These are phyloP conservation scores for Ectobius pallidus DNA, from an alignment of 2,888 invertebrate species.

Conservation along the genomic window DNA sequence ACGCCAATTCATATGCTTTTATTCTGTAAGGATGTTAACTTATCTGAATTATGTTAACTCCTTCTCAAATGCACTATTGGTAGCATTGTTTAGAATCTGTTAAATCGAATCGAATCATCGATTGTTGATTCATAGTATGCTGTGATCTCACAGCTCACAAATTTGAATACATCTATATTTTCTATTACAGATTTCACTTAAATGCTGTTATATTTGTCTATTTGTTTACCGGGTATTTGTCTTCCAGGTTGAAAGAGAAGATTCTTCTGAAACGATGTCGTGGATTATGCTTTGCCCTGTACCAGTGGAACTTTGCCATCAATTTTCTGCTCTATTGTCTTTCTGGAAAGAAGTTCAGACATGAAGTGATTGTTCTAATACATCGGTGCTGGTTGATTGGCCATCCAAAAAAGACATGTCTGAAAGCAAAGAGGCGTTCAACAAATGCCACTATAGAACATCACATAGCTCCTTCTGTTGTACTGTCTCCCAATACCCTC, in stretches of 20 bases:
- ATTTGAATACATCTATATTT: no score
- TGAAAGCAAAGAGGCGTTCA: background rate
- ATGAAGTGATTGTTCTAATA: background rate
- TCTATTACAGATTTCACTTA: no score
- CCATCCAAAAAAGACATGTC: background rate
- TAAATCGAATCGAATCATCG: no score
- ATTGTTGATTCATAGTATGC: no score
- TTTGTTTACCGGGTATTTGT: no score
- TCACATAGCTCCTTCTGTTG: background rate
- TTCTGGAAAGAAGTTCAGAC: background rate
- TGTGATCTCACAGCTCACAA: no score
- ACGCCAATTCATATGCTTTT: no score
- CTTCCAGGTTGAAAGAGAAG: background rate
- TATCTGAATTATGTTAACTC: no score
- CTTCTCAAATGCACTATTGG: no score
- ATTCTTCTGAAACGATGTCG: background rate
- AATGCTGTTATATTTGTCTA: no score
- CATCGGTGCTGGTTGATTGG: background rate
- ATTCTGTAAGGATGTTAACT: no score
- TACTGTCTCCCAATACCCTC: background rate
- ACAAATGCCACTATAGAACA: background rate
- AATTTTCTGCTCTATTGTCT: background rate
- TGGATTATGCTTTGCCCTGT: background rate
- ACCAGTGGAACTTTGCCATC: background rate
- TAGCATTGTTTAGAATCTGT: no score